These are phyloP conservation scores for Panthera leo DNA, from an alignment of 2,113 vertebrate species.

Conservation along the genomic window DNA sequence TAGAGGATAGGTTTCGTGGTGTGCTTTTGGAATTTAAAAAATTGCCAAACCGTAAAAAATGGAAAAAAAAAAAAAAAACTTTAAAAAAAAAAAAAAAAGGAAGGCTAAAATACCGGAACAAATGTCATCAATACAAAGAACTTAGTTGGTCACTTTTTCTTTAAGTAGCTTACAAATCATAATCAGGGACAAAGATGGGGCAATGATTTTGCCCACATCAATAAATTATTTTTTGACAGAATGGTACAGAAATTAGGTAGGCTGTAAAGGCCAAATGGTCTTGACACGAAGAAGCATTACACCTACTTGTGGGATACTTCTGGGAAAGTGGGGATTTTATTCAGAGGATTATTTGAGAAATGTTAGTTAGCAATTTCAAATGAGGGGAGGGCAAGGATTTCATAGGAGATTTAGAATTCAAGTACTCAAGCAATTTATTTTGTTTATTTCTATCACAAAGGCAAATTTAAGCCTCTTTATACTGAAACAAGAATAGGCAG, in stretches of 20 bases:
- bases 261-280: neutral
- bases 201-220: neutral
- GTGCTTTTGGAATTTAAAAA: neutral
- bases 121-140: conserved; percentile 12
- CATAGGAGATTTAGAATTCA: conserved; percentile 42
- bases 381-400: neutral
- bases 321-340: conserved; percentile 12
- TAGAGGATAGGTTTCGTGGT: neutral
- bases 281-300: neutral
- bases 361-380: neutral
- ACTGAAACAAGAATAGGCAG: neutral
- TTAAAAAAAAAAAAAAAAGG: neutral
- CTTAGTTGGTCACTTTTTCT: neutral
- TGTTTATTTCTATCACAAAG: conserved; percentile 29
- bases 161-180: neutral
- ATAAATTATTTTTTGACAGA: conserved; percentile 30
- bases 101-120: neutral
- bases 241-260: conserved; percentile 35
- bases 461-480: neutral
- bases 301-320: neutral
- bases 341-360: conserved; percentile 29
- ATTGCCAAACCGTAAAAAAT: neutral
- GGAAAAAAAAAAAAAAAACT: neutral
- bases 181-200: neutral
- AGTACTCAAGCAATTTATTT: neutral